Percentiles rank a stretch among this genome's conserved stretches.
Conservation (phyloP, 2,797 vertebrate species). For the Emys orbicularis region DNA sequence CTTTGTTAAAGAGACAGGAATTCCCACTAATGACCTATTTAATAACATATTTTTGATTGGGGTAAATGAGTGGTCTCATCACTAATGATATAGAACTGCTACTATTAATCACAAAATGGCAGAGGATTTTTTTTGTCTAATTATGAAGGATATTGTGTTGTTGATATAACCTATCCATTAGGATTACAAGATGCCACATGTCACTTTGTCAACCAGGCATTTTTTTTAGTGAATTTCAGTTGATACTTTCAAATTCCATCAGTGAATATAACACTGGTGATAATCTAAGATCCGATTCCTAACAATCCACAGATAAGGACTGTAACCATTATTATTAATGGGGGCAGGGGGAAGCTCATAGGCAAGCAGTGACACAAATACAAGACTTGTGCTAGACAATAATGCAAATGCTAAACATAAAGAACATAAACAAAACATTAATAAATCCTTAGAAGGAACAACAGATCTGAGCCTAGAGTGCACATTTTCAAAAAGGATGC, state of each 20-base stretch:
- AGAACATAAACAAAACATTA: background rate
- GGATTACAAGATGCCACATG: background rate
- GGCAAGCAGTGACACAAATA: background rate
- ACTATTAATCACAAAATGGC: conserved; percentile 37
- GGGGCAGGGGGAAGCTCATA: background rate
- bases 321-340: background rate
- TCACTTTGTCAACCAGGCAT: conserved; percentile 9
- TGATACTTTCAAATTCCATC: conserved; percentile 15
- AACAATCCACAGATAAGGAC: conserved; percentile 30
- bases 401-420: background rate
- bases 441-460: background rate
- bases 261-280: background rate
- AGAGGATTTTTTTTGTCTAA: conserved; percentile 22
- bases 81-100: background rate
- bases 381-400: background rate
- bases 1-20: background rate
- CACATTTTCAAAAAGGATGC: background rate
- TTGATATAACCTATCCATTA: conserved; percentile 40
- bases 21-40: conserved; percentile 3
- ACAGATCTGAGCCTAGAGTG: background rate
- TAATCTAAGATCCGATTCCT: background rate
- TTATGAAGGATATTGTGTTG: conserved; percentile 36
- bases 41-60: conserved; percentile 46
- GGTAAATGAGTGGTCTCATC: background rate
- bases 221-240: conserved; percentile 1